Evolutionary conservation across 2,888 invertebrate genomes (phyloP), one percentile per base, ranked within the genome.

Genomic region (Oscheius onirici): DNA sequence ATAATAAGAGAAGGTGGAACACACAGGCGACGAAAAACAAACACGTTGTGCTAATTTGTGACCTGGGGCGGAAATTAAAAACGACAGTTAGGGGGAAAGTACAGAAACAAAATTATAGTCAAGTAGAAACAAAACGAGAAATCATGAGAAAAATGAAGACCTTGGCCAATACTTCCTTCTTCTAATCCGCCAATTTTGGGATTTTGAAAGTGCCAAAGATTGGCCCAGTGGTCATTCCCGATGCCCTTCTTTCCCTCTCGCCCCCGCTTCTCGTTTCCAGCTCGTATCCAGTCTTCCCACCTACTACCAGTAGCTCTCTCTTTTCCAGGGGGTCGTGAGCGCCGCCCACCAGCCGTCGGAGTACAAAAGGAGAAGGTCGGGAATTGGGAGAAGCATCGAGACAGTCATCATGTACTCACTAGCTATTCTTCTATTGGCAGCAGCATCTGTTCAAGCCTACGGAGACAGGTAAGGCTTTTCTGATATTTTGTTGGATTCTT

Each of bases 261-360:
- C 63, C n/a, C 61, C 49, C 63, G 46, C 49, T 44, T 44, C 63
- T 60, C 60, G 60, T 60, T 60, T 60, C 17, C 43, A 55, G 55
- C 55, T 58, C 58, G 58, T 41, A 41, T 58, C 22, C 58, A 34
- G 34, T 34, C 34, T 34, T 34, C 34, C 34, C 34, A 34, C 34
- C 34, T 34, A 34, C 49, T 63, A 63, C 63, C 63, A 63, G 63
- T 63, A 63, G 63, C 28, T 26, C 28, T 28, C 17, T 44, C 20
- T 24, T n/a, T 22, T 34, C 34, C 34, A 34, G 34, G 34, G 34
- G 46, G 49, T 63, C 63, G 63, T 63, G 63, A 22, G 63, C 63
- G 49, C 63, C 63, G 63, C 63, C 63, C 63, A 24, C 63, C 49
- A 22, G 49, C 44, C 34, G 26, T 17, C 49, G 5, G 34, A 58